These are phyloP conservation scores for Tachina fera DNA, from an alignment of 2,888 invertebrate species.

Conservation along the genomic window DNA sequence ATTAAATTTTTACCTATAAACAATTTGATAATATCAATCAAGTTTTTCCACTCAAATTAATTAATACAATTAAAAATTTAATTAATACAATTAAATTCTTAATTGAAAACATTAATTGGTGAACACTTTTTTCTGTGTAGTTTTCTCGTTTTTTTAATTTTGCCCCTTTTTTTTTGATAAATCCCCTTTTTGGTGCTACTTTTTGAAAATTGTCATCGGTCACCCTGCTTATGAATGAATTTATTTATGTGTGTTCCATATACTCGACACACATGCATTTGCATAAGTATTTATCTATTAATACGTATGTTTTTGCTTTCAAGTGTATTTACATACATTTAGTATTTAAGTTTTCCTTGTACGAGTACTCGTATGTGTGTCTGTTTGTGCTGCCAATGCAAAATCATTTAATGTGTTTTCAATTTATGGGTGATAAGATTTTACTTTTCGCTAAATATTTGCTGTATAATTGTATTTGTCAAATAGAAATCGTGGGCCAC, in stretches of 20 bases:
- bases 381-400: constrained; percentile 29
- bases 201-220: too few species aligned
- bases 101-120: too few species aligned
- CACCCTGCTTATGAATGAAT: not conserved
- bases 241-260: not conserved
- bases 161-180: too few species aligned
- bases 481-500: constrained; percentile 53
- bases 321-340: not conserved
- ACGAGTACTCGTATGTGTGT: not conserved
- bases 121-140: too few species aligned
- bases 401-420: constrained; percentile 57
- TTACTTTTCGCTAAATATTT: constrained; percentile 40
- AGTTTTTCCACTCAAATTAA: too few species aligned
- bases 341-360: constrained; percentile 3
- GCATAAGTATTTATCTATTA: too few species aligned
- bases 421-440: constrained; percentile 46
- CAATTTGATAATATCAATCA: too few species aligned
- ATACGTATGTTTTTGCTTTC: not conserved
- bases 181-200: too few species aligned
- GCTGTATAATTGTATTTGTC: constrained; percentile 43
- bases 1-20: too few species aligned
- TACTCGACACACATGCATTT: not conserved
- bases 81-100: too few species aligned
- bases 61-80: too few species aligned
- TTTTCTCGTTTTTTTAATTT: too few species aligned